Evolutionary conservation across 2,113 vertebrate genomes (phyloP).

Genomic region (Oreochromis niloticus): DNA sequence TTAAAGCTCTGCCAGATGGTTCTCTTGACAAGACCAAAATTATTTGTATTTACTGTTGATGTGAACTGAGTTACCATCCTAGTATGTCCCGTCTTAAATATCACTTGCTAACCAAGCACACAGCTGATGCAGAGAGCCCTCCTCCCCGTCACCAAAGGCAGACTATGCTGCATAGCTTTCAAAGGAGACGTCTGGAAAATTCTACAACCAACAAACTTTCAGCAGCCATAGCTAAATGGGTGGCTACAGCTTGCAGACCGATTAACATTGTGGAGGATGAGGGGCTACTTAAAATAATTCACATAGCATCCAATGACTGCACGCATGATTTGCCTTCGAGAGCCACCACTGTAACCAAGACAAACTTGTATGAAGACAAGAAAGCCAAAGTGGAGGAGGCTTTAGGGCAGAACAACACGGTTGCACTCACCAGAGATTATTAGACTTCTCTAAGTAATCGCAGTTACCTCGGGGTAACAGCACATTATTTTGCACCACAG

Average conservation of each 20-base stretch:
- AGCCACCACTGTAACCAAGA: not conserved
- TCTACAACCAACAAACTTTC: not conserved
- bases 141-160: not conserved
- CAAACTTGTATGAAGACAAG: not conserved
- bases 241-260: not conserved
- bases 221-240: not conserved
- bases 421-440: not conserved
- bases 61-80: not conserved
- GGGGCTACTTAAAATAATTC: not conserved
- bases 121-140: not conserved
- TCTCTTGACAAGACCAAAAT: not conserved
- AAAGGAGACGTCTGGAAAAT: not conserved
- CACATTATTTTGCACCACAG: not conserved
- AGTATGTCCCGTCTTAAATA: not conserved
- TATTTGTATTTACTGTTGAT: not conserved
- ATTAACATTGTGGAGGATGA: not conserved
- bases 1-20: not conserved
- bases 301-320: not conserved
- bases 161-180: not conserved
- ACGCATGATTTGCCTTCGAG: not conserved
- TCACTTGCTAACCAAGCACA: not conserved
- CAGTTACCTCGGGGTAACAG: not conserved
- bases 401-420: not conserved
- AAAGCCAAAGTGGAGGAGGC: not conserved
- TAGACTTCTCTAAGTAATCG: not conserved